These are phyloP conservation scores for Ceratotherium simum DNA, from an alignment of 2,113 vertebrate species.

Conservation along the genomic window DNA sequence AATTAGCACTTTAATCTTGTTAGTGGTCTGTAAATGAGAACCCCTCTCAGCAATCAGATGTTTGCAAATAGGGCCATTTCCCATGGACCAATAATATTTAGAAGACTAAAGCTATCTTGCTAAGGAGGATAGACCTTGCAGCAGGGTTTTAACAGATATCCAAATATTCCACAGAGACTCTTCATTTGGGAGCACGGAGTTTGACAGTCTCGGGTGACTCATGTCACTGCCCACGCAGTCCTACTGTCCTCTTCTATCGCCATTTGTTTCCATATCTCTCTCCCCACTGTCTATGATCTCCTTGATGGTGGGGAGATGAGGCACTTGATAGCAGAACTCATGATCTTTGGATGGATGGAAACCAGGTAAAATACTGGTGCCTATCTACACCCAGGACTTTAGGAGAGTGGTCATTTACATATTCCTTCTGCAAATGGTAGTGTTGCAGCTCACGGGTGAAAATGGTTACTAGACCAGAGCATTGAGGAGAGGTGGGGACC, in stretches of 20 bases:
- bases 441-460: too few species aligned
- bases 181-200: too few species aligned
- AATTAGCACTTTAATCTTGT: conserved; percentile 69
- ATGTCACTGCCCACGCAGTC: not conserved
- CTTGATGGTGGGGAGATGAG: accelerated
- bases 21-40: conserved; percentile 69
- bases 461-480: too few species aligned
- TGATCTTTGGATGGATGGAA: accelerated
- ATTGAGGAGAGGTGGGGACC: too few species aligned
- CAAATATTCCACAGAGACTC: not conserved
- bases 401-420: too few species aligned
- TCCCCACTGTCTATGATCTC: accelerated
- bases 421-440: too few species aligned
- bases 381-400: too few species aligned
- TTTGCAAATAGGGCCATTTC: conserved; percentile 26
- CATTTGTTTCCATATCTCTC: not conserved
- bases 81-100: not conserved
- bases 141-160: not conserved
- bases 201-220: not conserved
- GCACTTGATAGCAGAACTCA: not conserved
- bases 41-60: conserved; percentile 65
- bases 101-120: not conserved
- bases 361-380: not conserved
- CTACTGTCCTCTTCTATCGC: accelerated
- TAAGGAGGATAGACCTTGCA: not conserved